These are phyloP conservation scores for Lepisosteus oculatus DNA, from an alignment of 2,113 vertebrate genomes.

Conservation along the genomic window DNA sequence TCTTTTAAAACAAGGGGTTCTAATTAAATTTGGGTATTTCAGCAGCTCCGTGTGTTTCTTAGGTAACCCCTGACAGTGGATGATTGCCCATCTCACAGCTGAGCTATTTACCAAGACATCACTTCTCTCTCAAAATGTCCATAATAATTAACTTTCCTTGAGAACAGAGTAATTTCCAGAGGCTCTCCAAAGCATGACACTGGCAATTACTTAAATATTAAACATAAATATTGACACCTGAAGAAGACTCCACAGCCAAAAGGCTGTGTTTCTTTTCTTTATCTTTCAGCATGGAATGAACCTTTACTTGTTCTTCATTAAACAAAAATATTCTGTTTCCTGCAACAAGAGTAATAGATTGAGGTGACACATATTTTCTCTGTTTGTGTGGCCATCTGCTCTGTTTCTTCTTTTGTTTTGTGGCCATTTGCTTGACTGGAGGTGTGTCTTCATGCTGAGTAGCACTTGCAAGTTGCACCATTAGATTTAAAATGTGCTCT, in stretches of 20 bases:
- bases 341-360: too few species aligned
- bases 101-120: not conserved
- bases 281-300: too few species aligned
- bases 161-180: not conserved
- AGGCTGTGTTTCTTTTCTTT: too few species aligned
- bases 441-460: conserved; percentile 33
- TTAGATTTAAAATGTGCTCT: conserved; percentile 54
- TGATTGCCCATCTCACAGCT: not conserved
- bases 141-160: not conserved
- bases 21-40: not conserved
- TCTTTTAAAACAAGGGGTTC: too few species aligned
- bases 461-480: conserved; percentile 43
- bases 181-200: too few species aligned
- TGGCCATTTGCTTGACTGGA: too few species aligned
- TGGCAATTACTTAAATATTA: not conserved
- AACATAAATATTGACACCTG: too few species aligned
- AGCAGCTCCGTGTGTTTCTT: not conserved
- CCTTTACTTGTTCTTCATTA: too few species aligned
- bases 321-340: too few species aligned
- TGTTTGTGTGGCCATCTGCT: too few species aligned
- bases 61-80: not conserved
- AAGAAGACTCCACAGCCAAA: too few species aligned
- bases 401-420: not conserved
- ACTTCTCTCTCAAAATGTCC: not conserved
- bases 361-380: too few species aligned